Conservation (phyloP, 1,140 invertebrate species). For the Laupala kohalensis region DNA sequence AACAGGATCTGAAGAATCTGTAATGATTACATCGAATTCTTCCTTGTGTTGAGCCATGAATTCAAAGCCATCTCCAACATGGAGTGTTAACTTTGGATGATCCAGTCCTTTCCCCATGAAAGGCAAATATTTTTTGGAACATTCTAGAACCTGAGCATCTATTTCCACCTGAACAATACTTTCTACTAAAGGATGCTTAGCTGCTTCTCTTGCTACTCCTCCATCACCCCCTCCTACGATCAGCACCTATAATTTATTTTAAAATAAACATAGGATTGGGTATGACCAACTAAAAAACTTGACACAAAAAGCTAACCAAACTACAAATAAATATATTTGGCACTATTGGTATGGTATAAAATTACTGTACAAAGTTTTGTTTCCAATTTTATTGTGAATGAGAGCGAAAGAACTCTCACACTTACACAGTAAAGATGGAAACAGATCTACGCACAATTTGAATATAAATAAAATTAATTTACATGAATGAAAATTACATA, state of each 20-base stretch:
- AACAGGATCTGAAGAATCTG: conserved; percentile 93
- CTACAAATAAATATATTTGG: too few relatives aligned
- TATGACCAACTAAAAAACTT: too few relatives aligned
- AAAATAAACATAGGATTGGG: neutral
- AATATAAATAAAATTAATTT: too few relatives aligned
- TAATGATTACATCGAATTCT: conserved; percentile 95
- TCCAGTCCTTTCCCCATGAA: conserved; percentile 78
- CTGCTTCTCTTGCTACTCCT: conserved; percentile 86
- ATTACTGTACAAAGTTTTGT: neutral
- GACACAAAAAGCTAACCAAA: too few relatives aligned
- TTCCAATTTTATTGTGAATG: too few relatives aligned
- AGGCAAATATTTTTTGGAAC: conserved; percentile 81
- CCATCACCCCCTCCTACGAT: conserved; percentile 98
- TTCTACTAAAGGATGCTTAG: conserved; percentile 83
- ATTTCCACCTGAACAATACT: conserved; percentile 89
- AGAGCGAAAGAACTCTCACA: too few relatives aligned
- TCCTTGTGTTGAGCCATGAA: conserved; percentile 77
- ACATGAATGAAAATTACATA: too few relatives aligned
- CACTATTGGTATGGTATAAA: too few relatives aligned
- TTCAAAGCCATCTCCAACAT: conserved; percentile 88
- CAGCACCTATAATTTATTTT: conserved; percentile 46
- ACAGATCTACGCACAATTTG: too few relatives aligned
- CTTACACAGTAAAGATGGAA: too few relatives aligned
- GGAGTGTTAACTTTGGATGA: conserved; percentile 67
- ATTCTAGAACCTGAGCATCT: conserved; percentile 79